These are phyloP conservation scores for Diglossa cyanea DNA, from an alignment of 2,797 vertebrate species.

Conservation along the genomic window DNA sequence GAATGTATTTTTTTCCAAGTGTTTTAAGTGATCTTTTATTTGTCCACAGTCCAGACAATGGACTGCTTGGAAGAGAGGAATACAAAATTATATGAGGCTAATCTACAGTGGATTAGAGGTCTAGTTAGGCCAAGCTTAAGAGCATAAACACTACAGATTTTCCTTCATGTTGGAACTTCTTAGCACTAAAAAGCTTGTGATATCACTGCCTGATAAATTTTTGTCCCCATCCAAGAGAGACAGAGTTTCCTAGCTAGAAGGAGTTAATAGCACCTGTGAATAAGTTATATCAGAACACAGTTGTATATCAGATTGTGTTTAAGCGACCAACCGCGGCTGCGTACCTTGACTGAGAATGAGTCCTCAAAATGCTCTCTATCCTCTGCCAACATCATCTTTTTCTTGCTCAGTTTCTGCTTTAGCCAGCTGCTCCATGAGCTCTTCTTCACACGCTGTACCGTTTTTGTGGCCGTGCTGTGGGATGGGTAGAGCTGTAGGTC, in stretches of 20 bases:
- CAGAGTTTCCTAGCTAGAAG: background rate
- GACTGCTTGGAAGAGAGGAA: background rate
- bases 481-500: slow-evolving; percentile 31
- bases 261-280: background rate
- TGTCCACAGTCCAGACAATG: background rate
- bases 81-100: background rate
- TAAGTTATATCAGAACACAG: background rate
- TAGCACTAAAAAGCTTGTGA: background rate
- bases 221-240: background rate
- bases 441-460: background rate
- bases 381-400: slow-evolving; percentile 18
- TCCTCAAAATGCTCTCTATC: slow-evolving; percentile 27
- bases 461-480: slow-evolving; percentile 32
- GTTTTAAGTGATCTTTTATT: background rate
- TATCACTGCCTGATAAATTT: background rate
- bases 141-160: background rate
- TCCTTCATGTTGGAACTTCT: background rate
- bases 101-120: background rate
- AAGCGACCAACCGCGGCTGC: background rate
- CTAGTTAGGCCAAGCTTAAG: background rate
- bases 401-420: slow-evolving; percentile 53
- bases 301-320: background rate
- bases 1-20: background rate
- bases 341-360: background rate
- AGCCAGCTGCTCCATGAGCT: slow-evolving; percentile 31